Evolutionary conservation across 2,888 invertebrate genomes (phyloP), one percentile per base, ranked within the genome.

Genomic region (Ferdinandea cuprea): DNA sequence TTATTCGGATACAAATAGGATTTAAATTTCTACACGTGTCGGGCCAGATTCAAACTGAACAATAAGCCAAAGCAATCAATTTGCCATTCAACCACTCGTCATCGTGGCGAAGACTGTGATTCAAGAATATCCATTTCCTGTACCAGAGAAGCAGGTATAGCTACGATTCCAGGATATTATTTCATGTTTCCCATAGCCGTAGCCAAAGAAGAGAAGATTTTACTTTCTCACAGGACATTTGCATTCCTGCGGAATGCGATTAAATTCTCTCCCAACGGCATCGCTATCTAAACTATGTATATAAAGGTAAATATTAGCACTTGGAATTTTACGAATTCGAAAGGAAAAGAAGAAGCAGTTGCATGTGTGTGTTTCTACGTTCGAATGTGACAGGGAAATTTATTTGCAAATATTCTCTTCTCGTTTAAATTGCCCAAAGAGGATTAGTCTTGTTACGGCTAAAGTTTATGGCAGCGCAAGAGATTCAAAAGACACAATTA

Each of bases 61-160:
- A 72, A 72, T 61, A 54, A 61, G 32, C n/a, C 59, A n/a, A 13
- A 17, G 44, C 61, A 61, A 72, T 72, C 52, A 72, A 61, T 54
- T 61, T 52, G 42, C 72, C 52, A 63, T 72, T 72, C 61, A 72
- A 58, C 32, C 6, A 28, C 19, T 1, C 25, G 17, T 35, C 56
- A 21, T 50, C 35, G 30, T 50, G 42, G 9, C 37, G 71, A 48
- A 30, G 19, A 19, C 19, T 48, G 46, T 21, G 30, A 13, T 37
- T 9, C 17, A 52, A 30, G 66, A 66, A 52, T n/a, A n/a, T 9
- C 42, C 40, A 66, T 66, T 66, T 66, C 66, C 66, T 42, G 28
- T 28, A 8, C 11, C 15, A 15, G 25, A 50, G 15, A 19, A 19
- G 2, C 17, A 25, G 6, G 8, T 7, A 48, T 17, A 32, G 40